phyloP scores from a whole-genome alignment of 2,797 vertebrate genomes.

The Yasuhikotakia modesta region DNA sequence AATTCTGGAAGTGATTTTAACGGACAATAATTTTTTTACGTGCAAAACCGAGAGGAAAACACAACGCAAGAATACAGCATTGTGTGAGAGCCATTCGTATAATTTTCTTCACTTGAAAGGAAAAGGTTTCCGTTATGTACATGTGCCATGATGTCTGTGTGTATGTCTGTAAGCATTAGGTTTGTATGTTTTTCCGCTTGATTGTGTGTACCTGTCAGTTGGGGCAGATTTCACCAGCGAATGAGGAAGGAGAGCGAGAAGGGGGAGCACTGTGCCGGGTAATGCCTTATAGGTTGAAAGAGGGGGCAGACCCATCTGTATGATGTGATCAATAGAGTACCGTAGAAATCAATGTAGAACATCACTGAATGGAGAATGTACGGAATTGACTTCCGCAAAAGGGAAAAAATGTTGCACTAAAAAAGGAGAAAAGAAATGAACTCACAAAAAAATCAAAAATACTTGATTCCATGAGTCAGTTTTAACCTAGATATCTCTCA shows the following conservation, averaged over 20 bases:
- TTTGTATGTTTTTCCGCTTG: background rate
- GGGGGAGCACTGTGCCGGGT: conserved; percentile 95
- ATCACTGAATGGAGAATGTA: conserved; percentile 99
- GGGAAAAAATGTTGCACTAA: conserved; percentile 99
- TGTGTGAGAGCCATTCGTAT: conserved; percentile 73
- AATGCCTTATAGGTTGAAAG: conserved; percentile 89
- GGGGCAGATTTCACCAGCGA: conserved; percentile 97
- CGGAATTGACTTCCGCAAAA: conserved; percentile 98
- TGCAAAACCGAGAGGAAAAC: conserved; percentile 62
- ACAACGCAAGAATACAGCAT: conserved; percentile 76
- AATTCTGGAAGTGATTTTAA: conserved; percentile 45
- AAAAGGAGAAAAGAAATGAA: conserved; percentile 65
- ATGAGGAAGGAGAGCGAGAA: conserved; percentile 87
- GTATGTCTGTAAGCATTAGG: background rate
- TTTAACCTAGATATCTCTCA: conserved; percentile 94
- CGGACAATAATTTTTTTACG: conserved; percentile 26
- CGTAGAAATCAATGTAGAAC: conserved; percentile 90
- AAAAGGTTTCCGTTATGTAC: conserved; percentile 52
- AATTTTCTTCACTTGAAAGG: conserved; percentile 55
- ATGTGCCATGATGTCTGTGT: conserved; percentile 66
- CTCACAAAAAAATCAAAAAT: conserved; percentile 84
- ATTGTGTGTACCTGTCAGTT: conserved; percentile 62
- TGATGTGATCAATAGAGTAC: conserved; percentile 60
- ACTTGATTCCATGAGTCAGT: conserved; percentile 99
- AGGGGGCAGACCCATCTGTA: conserved; percentile 93